Base-by-base conservation (phyloP, 2,888 invertebrate genomes). In the Drosophila nigritarsus region DNA sequence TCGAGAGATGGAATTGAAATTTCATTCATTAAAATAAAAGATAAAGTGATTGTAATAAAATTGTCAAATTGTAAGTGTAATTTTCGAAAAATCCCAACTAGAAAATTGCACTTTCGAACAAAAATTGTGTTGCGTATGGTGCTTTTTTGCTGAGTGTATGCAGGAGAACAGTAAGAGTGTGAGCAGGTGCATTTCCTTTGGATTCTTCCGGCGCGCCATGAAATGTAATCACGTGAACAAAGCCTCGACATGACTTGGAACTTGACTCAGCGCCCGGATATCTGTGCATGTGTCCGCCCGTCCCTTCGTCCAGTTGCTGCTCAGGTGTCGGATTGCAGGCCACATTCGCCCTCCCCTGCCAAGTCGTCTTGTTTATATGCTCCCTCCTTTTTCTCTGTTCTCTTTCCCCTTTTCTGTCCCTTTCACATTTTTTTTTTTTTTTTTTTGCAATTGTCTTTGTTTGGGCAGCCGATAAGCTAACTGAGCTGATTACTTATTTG, bases 201-300 rank as follows among this genome's bases (percentile, higher is more conserved):
- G 45, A 74, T 69, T 82, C 87, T 82, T 84, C 84, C 83, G 79
- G 79, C 58, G 54, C 53, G 58, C 72, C 66, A 69, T 71, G 80
- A 80, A 78, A 84, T 80, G 85, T 80, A 82, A 86, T 85, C 86
- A 83, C 75, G 63, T 73, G 71, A 75, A 80, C 85, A 80, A 77
- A 73, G 63, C 63, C 74, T 66, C 70, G 42, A 60, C 66, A 62
- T 62, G 61, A 54, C 54, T 49, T 70, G 55, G n/a, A 29, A 51
- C 69, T 56, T 51, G 49, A 61, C 42, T 49, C 58, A 45, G 11
- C 40, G 29, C 40, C 72, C 67, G 77, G 75, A 54, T 76, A 72
- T 66, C 63, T 64, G 64, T 53, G 68, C 56, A 30, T 55, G 27
- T 18, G 36, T 18, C 5, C 18, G 29, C 38, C 30, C 6, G 20